Evolutionary conservation across 2,888 invertebrate genomes (phyloP).

Genomic region (Hesperia comma): DNA sequence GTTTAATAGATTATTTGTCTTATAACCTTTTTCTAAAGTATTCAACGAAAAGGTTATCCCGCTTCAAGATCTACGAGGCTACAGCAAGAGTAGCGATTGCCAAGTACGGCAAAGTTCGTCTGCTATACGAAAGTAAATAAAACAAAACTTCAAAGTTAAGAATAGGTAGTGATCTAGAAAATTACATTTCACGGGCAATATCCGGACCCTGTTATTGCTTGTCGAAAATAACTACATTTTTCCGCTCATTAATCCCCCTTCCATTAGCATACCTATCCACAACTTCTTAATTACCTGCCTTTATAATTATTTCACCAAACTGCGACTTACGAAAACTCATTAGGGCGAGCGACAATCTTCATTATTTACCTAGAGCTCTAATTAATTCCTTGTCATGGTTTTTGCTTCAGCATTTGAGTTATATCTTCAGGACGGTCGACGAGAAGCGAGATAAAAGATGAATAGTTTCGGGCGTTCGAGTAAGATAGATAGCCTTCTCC

Average conservation of each 20-base stretch:
- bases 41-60: no score
- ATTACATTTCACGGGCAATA: slow-evolving; percentile 36
- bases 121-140: no score
- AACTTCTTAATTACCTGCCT: slow-evolving; percentile 78
- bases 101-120: no score
- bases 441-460: slow-evolving; percentile 55
- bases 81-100: no score
- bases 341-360: slow-evolving; percentile 80
- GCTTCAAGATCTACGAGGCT: no score
- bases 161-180: slow-evolving; percentile 2
- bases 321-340: slow-evolving; percentile 73
- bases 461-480: slow-evolving; percentile 44
- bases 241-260: slow-evolving; percentile 61
- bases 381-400: slow-evolving; percentile 85
- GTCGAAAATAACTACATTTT: slow-evolving; percentile 42
- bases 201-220: slow-evolving; percentile 22
- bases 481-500: slow-evolving; percentile 62
- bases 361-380: slow-evolving; percentile 83
- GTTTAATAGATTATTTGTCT: no score
- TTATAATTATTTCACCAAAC: slow-evolving; percentile 72
- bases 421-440: slow-evolving; percentile 65
- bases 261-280: slow-evolving; percentile 60
- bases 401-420: slow-evolving; percentile 82
- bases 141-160: not conserved
- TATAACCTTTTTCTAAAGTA: no score